phyloP scores from a whole-genome alignment of 1,140 invertebrate genomes.

The Caerostris extrusa region DNA sequence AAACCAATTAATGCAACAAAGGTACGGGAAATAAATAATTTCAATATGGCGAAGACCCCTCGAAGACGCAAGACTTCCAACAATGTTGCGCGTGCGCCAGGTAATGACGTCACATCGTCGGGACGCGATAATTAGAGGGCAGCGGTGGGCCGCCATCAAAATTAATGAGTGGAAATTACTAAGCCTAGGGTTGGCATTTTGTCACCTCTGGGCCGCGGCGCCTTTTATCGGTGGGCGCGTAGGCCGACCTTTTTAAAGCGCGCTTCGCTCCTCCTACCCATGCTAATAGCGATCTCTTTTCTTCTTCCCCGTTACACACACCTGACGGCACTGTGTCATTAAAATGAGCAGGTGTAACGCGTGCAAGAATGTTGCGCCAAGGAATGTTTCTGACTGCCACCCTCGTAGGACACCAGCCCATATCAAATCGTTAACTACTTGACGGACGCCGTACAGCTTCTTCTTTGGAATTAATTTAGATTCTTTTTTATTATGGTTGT shows the following conservation, averaged over 20 bases:
- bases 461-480: not conserved
- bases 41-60: not conserved
- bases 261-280: conserved; percentile 61
- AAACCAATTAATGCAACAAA: not conserved
- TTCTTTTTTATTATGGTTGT: not conserved
- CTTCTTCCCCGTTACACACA: conserved; percentile 28
- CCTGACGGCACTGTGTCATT: conserved; percentile 52
- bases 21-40: not conserved
- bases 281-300: conserved; percentile 53
- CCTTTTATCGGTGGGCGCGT: conserved; percentile 73
- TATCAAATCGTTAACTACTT: conserved; percentile 71
- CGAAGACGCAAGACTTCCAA: not conserved
- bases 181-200: conserved; percentile 60
- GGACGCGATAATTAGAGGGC: conserved; percentile 74
- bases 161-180: conserved; percentile 77
- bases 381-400: conserved; percentile 24
- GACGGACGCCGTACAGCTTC: not conserved
- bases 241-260: conserved; percentile 73
- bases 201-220: conserved; percentile 67
- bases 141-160: conserved; percentile 64
- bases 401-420: conserved; percentile 24
- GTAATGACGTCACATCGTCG: conserved; percentile 60
- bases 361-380: conserved; percentile 9
- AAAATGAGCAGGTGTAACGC: conserved; percentile 38
- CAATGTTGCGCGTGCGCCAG: conserved; percentile 44